Conservation (phyloP, 2,113 vertebrate species). For the Pituophis catenifer region DNA sequence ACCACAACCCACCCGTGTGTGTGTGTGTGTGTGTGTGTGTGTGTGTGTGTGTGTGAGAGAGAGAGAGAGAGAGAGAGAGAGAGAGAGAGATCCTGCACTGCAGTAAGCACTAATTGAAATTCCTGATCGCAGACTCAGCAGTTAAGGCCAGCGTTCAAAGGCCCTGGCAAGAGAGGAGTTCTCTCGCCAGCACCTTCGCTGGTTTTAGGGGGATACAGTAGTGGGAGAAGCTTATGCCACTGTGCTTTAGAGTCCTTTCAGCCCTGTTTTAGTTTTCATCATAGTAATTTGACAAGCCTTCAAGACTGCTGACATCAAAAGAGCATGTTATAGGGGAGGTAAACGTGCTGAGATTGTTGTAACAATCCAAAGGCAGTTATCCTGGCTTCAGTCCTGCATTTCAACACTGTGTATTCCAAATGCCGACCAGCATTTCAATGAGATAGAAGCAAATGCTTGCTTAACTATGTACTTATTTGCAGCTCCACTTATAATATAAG, state of each 20-base stretch:
- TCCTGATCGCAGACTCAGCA: slow-evolving; percentile 26
- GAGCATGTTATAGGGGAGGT: slow-evolving; percentile 7
- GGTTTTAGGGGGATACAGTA: slow-evolving; percentile 4
- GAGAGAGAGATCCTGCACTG: neutral
- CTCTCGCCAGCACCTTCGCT: neutral
- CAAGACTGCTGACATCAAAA: neutral
- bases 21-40: neutral
- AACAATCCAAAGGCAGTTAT: neutral
- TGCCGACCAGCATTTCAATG: neutral
- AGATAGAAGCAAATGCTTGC: neutral
- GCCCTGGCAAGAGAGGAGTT: slow-evolving; percentile 1
- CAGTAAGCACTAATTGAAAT: slow-evolving; percentile 30
- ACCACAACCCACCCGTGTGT: neutral
- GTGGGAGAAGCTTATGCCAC: neutral
- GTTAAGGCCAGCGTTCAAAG: slow-evolving; percentile 20
- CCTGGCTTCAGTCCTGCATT: slow-evolving; percentile 23
- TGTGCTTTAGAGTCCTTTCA: neutral
- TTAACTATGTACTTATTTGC: neutral
- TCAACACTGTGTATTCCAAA: slow-evolving; percentile 26
- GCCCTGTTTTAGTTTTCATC: neutral
- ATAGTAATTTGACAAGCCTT: slow-evolving; percentile 15
- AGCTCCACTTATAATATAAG: neutral
- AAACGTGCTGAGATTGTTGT: neutral
- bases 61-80: neutral
- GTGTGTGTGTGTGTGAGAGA: neutral